Conservation (phyloP, 2,797 vertebrate species). For the Trematomus bernacchii region DNA sequence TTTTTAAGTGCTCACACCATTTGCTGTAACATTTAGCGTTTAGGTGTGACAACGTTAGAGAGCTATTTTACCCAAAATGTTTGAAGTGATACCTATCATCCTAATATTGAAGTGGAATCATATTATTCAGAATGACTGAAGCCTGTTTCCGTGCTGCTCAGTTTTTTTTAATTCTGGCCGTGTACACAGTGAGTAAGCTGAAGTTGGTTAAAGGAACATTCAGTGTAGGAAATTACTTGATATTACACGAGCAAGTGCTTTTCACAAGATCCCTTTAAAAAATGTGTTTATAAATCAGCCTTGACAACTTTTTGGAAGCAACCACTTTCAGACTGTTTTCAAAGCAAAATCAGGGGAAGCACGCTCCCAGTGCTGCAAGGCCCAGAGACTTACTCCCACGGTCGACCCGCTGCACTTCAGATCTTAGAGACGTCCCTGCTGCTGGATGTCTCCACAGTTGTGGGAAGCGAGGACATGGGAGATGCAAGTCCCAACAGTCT, state of each 20-base stretch:
- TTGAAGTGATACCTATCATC: not conserved
- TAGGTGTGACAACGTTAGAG: not conserved
- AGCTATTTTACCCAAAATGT: not conserved
- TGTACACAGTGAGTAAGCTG: conserved; percentile 8
- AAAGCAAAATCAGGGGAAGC: conserved; percentile 33
- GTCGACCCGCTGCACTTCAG: conserved; percentile 19
- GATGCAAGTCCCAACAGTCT: conserved; percentile 27
- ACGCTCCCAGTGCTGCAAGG: conserved; percentile 14
- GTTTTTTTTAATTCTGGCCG: conserved; percentile 2
- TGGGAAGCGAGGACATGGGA: conserved; percentile 22
- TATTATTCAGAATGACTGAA: conserved; percentile 29
- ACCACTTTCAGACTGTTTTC: conserved; percentile 41
- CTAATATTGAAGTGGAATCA: conserved; percentile 20
- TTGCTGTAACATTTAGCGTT: not conserved
- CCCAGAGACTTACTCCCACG: conserved; percentile 33
- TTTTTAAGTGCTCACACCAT: not conserved
- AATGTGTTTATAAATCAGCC: conserved; percentile 44
- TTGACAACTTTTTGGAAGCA: conserved; percentile 50
- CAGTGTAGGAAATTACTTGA: conserved; percentile 15
- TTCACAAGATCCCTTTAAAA: conserved; percentile 24
- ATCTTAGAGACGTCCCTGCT: conserved; percentile 12
- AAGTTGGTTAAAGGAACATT: conserved; percentile 39
- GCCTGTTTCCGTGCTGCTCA: conserved; percentile 9
- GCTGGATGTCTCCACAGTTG: not conserved
- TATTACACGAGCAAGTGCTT: conserved; percentile 7